Evolutionary conservation across 2,113 vertebrate species (phyloP).

Genomic region (Diphyllodes magnificus): DNA sequence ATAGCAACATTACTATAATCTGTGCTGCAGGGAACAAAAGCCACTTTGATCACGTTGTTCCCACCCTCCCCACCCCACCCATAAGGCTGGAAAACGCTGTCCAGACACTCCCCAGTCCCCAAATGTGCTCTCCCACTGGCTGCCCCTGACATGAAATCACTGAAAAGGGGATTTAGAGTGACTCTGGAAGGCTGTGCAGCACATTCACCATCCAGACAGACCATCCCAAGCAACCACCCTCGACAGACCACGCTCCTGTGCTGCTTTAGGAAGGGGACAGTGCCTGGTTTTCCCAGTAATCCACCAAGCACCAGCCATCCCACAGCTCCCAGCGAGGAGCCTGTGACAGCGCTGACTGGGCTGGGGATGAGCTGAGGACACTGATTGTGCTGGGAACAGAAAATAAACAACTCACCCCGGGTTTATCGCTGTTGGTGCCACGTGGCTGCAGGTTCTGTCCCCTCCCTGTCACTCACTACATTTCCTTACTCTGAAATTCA

Average conservation of each 20-base stretch:
- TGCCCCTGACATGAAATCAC: neutral
- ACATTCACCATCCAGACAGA: fast-evolving
- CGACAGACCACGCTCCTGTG: neutral
- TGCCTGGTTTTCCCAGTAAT: neutral
- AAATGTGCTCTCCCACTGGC: neutral
- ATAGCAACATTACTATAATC: constrained; percentile 51
- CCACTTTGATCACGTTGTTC: neutral
- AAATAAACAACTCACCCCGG: neutral
- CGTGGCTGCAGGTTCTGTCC: neutral
- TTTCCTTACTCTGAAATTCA: neutral
- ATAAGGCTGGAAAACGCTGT: fast-evolving
- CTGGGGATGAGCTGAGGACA: neutral
- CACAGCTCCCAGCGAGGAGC: neutral
- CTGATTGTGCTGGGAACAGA: neutral
- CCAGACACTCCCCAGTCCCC: neutral
- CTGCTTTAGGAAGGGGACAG: neutral
- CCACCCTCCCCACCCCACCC: neutral
- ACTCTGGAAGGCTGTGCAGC: neutral
- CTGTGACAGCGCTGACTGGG: fast-evolving
- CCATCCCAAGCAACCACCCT: neutral
- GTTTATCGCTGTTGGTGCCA: neutral
- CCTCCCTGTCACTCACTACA: neutral
- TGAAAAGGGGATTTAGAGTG: neutral
- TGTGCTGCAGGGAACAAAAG: constrained; percentile 21
- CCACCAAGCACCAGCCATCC: neutral